Conservation (phyloP, 2,888 invertebrate species). For the Tyria jacobaeae region DNA sequence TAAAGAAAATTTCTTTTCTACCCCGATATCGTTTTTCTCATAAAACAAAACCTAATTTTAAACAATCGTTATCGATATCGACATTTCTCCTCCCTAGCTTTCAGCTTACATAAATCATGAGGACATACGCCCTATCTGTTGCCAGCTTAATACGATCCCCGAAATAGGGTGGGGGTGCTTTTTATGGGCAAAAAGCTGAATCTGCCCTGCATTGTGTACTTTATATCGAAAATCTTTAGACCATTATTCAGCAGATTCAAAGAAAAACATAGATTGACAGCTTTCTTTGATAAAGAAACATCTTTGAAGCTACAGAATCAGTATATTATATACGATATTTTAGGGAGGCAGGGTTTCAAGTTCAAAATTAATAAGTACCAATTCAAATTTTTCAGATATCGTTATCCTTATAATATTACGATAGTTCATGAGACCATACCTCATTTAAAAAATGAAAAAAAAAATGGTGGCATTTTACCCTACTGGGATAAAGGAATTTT, state of each 20-base stretch:
- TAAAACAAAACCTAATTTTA: conserved; percentile 14
- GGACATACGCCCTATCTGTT: conserved; percentile 85
- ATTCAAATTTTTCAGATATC: too few relatives aligned
- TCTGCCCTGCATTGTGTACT: conserved; percentile 46
- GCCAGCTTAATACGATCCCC: conserved; percentile 83
- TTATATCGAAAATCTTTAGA: conserved; percentile 43
- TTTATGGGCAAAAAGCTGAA: conserved; percentile 56
- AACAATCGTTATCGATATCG: conserved; percentile 41
- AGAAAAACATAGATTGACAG: conserved; percentile 31
- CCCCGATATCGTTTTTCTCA: conserved; percentile 7
- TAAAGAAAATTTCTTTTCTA: not conserved
- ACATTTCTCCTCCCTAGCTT: conserved; percentile 61
- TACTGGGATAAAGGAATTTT: too few relatives aligned
- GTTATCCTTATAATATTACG: too few relatives aligned
- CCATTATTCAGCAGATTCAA: conserved; percentile 45
- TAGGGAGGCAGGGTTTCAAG: too few relatives aligned
- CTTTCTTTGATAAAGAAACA: conserved; percentile 13
- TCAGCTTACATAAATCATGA: conserved; percentile 81
- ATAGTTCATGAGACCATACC: too few relatives aligned
- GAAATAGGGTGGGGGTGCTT: conserved; percentile 63
- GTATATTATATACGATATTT: too few relatives aligned
- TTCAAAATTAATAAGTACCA: too few relatives aligned
- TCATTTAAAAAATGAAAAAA: too few relatives aligned
- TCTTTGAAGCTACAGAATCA: not conserved
- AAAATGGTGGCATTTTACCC: too few relatives aligned